Base-by-base conservation (phyloP, 35 echinoderm and acorn worm genomes). In the Ptychodera flava region DNA sequence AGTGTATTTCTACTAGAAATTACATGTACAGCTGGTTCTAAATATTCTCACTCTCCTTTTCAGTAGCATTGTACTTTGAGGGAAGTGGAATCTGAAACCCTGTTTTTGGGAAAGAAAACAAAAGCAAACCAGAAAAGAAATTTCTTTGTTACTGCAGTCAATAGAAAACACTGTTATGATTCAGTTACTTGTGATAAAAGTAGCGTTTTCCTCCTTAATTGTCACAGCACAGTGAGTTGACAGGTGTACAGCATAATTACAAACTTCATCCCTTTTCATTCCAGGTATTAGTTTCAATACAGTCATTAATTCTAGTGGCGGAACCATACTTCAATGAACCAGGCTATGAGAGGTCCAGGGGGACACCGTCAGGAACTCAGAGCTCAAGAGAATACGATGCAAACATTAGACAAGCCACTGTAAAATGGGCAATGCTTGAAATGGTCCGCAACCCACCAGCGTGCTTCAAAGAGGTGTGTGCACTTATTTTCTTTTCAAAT, bases 301-400 rank as follows among this genome's bases (percentile, higher is more conserved):
- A 99, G 85, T 99, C 96, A 16, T 90, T 99, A 0, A 99, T 99
- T 38, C 83, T 99, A 22, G 96, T 99, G 16, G 78, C 92, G 77
- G 96, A 99, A 78, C 96, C 96, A 22, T 99, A 99, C 86, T 99
- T 99, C 85, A 99, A 99, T 84, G 96, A 99, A 85, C 96, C 96
- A 31, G 96, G 96, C n/a, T 99, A 99, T 86, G 96, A 99, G 85
- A 90, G 96, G 78, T 99, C 96, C 33, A 86, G 96, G 16, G 96
- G 96, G 38, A 99, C 96, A 22, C 92, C 90, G 45, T 89, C 92
- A 52, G 96, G 96, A 10, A 99, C 96, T 33, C 91, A 92, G 91
- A 99, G 96, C 83, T 99, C 96, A 32, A 83, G 91, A 34, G 96
- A 99, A 79, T 99, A 99, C 80, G 96, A 99, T 87, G 96, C 96